Evolutionary conservation across 2,113 vertebrate species (phyloP).

Genomic region (Oncorhynchus kisutch): DNA sequence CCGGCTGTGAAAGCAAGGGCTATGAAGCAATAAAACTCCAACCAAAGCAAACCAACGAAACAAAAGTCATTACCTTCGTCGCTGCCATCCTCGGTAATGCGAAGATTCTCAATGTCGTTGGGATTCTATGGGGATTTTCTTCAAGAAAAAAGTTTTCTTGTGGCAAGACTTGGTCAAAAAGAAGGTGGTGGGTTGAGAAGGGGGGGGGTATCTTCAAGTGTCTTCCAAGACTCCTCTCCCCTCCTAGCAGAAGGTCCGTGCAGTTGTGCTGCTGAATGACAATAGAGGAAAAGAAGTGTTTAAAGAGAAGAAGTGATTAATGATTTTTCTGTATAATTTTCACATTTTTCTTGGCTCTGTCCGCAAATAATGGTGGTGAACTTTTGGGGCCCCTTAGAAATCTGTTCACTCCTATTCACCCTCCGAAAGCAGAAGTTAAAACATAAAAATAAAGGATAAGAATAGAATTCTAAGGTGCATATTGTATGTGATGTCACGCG

Average conservation of each 20-base stretch:
- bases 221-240: slow-evolving; percentile 86
- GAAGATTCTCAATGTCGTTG: slow-evolving; percentile 65
- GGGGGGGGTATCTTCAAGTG: slow-evolving; percentile 71
- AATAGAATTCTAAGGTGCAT: slow-evolving; percentile 77
- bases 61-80: slow-evolving; percentile 79
- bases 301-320: slow-evolving; percentile 98
- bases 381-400: slow-evolving; percentile 83
- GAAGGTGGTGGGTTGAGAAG: slow-evolving; percentile 47
- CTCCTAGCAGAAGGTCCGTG: slow-evolving; percentile 87
- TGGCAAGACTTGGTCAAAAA: slow-evolving; percentile 68
- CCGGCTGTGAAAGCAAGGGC: slow-evolving; percentile 64
- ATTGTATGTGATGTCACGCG: slow-evolving; percentile 65
- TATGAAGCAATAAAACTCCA: slow-evolving; percentile 72
- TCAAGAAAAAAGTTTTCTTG: slow-evolving; percentile 75
- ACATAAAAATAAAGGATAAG: slow-evolving; percentile 74
- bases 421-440: slow-evolving; percentile 69
- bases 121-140: slow-evolving; percentile 62
- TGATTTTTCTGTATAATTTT: slow-evolving; percentile 99
- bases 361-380: slow-evolving; percentile 91
- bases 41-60: slow-evolving; percentile 43
- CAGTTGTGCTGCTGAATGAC: slow-evolving; percentile 94
- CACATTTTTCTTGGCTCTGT: slow-evolving; percentile 98
- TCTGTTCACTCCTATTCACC: slow-evolving; percentile 79
- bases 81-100: slow-evolving; percentile 67
- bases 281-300: slow-evolving; percentile 94